Evolutionary conservation across 1,140 invertebrate species (phyloP).

Genomic region (Amyelois transitella): DNA sequence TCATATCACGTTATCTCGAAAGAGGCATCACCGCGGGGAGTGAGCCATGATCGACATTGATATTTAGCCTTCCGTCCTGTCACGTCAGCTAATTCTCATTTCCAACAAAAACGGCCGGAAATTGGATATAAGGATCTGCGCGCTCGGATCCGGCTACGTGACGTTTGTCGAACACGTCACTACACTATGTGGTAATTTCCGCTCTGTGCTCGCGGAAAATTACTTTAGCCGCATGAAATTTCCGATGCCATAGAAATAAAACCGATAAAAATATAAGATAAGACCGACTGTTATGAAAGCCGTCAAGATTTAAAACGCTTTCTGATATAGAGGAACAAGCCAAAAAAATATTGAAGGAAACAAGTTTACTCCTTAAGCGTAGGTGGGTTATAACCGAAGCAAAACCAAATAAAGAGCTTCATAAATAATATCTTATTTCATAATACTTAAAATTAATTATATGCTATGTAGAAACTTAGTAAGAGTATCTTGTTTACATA

Average conservation of each 20-base stretch:
- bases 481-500: no score
- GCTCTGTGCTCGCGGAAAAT: slow-evolving; percentile 68
- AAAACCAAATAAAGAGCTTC: no score
- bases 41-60: slow-evolving; percentile 32
- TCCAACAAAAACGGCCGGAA: slow-evolving; percentile 71
- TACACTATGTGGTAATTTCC: slow-evolving; percentile 74
- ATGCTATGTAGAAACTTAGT: no score
- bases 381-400: no score
- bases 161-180: slow-evolving; percentile 73
- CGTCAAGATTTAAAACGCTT: background rate
- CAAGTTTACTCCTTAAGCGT: no score
- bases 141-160: slow-evolving; percentile 68
- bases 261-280: slow-evolving; percentile 34
- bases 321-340: no score
- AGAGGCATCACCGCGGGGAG: background rate
- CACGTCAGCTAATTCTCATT: slow-evolving; percentile 71
- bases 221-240: slow-evolving; percentile 72
- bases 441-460: no score
- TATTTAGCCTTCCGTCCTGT: slow-evolving; percentile 61
- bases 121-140: slow-evolving; percentile 74
- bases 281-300: slow-evolving; percentile 9
- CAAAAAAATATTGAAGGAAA: no score
- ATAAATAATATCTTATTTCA: no score
- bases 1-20: background rate
- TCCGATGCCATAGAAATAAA: slow-evolving; percentile 56